A percentile compares a stretch with the other conserved stretches of the same genome.
These are phyloP conservation scores for Holacanthus passer DNA, from an alignment of 2,113 vertebrate species.

Conservation along the genomic window DNA sequence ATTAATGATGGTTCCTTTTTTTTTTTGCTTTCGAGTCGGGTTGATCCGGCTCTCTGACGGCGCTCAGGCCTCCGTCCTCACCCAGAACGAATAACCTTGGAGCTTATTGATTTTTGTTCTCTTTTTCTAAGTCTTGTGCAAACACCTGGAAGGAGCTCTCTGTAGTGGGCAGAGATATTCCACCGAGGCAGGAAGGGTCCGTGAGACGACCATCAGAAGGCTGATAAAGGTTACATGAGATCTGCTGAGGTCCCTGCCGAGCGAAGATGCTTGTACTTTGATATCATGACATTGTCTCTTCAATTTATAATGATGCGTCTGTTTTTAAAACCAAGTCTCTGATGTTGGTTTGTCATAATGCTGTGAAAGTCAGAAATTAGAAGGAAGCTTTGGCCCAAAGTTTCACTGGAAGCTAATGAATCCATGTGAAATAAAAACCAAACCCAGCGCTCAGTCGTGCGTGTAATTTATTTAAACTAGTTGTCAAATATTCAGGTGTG, in stretches of 20 bases:
- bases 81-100: conserved; percentile 50
- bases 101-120: conserved; percentile 50
- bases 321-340: not conserved
- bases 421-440: not conserved
- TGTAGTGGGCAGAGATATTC: conserved; percentile 15
- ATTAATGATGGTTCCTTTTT: too few species aligned
- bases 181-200: not conserved
- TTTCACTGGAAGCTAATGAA: not conserved
- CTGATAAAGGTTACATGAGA: not conserved
- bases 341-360: not conserved
- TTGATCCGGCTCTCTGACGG: not conserved
- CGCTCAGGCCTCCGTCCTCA: conserved; percentile 19
- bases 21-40: not conserved
- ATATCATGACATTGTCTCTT: not conserved
- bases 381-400: not conserved
- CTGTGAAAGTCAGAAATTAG: not conserved
- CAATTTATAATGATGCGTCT: not conserved
- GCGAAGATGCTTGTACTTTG: not conserved
- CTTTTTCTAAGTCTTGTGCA: conserved; percentile 39
- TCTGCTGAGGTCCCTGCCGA: not conserved
- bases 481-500: conserved; percentile 10
- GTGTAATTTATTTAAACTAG: not conserved
- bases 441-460: not conserved
- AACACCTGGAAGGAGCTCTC: conserved; percentile 37
- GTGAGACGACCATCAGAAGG: not conserved